These are phyloP conservation scores for Antechinus flavipes DNA, from an alignment of 2,113 vertebrate genomes.

Conservation along the genomic window DNA sequence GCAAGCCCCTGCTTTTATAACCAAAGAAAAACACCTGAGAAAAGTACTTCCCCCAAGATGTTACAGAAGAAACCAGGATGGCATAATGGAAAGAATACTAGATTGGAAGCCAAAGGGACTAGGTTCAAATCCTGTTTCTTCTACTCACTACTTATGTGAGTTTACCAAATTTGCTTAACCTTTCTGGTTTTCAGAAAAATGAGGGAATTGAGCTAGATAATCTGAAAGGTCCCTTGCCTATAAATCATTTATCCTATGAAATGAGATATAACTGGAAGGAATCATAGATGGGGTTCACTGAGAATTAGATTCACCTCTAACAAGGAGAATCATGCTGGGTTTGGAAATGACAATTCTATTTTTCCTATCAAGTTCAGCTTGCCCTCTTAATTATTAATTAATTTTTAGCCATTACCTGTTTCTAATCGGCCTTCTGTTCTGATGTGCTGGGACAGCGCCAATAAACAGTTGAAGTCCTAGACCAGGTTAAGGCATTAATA, in stretches of 20 bases:
- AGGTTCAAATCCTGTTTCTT: not conserved
- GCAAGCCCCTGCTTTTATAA: not conserved
- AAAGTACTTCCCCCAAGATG: not conserved
- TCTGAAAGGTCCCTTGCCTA: not conserved
- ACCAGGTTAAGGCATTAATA: constrained; percentile 72
- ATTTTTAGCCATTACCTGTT: constrained; percentile 77
- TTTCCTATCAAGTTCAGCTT: constrained; percentile 74
- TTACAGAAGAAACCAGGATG: not conserved
- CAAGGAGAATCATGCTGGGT: constrained; percentile 65
- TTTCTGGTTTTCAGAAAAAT: not conserved
- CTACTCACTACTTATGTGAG: not conserved
- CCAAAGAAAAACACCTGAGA: not conserved
- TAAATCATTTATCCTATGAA: not conserved
- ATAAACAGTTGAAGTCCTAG: constrained; percentile 58
- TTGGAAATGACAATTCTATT: constrained; percentile 70
- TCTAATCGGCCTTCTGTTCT: constrained; percentile 78
- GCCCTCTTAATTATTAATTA: constrained; percentile 81
- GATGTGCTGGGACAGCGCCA: constrained; percentile 74
- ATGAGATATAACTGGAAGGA: not conserved
- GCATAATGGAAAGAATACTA: not conserved
- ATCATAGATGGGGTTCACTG: not conserved
- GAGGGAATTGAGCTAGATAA: not conserved
- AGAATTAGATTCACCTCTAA: constrained; percentile 60
- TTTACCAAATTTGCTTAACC: not conserved
- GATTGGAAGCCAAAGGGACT: not conserved